Conservation (phyloP, 2,888 invertebrate species). For the Drosophila infuscata region DNA sequence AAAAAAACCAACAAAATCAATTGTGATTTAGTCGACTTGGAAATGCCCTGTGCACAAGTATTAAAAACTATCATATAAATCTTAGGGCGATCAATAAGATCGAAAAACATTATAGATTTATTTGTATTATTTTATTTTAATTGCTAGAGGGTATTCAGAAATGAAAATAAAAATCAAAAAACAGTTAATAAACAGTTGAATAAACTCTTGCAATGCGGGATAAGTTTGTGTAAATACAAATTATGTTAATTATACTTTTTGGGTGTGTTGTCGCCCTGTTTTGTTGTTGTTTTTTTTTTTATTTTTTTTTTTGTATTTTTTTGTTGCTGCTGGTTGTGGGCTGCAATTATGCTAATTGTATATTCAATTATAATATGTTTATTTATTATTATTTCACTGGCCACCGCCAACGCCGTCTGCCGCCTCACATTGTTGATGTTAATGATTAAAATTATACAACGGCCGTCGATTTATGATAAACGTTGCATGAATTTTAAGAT, state of each 20-base stretch:
- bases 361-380: conserved; percentile 80
- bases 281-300: not conserved
- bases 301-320: not conserved
- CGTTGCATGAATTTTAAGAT: conserved; percentile 75
- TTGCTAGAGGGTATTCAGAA: not conserved
- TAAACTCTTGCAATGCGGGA: conserved; percentile 40
- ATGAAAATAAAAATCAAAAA: conserved; percentile 5
- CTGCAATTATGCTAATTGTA: conserved; percentile 79
- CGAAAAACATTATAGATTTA: not conserved
- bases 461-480: conserved; percentile 70
- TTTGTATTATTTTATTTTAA: not conserved
- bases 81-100: not conserved
- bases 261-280: conserved; percentile 21
- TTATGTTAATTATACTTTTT: conserved; percentile 73
- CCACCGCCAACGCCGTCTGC: conserved; percentile 4
- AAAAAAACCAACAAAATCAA: conserved; percentile 7
- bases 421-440: conserved; percentile 40
- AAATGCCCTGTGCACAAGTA: not conserved
- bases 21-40: not conserved
- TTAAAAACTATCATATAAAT: not conserved
- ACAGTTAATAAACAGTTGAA: conserved; percentile 23
- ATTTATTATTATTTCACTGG: conserved; percentile 74
- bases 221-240: conserved; percentile 77
- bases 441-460: conserved; percentile 75
- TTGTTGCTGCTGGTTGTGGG: conserved; percentile 27